Conservation (phyloP, 2,888 invertebrate species). For the Acronicta aceris region DNA sequence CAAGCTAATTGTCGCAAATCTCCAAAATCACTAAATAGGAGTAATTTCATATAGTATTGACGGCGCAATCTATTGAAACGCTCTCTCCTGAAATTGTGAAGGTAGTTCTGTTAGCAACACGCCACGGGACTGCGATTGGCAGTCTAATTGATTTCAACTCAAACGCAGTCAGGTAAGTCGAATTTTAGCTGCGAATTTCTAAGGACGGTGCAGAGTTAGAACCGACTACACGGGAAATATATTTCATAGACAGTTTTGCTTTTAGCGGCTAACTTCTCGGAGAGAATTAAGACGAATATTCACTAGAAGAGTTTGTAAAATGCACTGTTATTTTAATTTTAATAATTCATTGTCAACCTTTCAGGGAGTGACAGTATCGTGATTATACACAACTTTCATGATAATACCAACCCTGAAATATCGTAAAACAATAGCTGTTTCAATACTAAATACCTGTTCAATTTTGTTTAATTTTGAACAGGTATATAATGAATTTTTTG, state of each 20-base stretch:
- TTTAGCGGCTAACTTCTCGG: constrained; percentile 1
- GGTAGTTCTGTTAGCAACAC: constrained; percentile 36
- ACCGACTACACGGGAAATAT: constrained; percentile 23
- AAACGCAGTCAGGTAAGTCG: constrained; percentile 64
- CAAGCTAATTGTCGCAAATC: too few relatives aligned
- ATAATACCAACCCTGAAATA: too few relatives aligned
- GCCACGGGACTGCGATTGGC: constrained; percentile 64
- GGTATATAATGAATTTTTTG: too few relatives aligned
- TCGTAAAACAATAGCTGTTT: too few relatives aligned
- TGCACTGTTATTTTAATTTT: neutral
- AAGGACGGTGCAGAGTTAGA: constrained; percentile 17
- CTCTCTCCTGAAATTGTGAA: constrained; percentile 50
- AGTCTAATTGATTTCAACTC: constrained; percentile 74
- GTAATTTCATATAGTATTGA: constrained; percentile 39
- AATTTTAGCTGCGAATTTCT: constrained; percentile 53
- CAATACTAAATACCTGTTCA: too few relatives aligned
- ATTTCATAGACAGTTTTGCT: constrained; percentile 36
- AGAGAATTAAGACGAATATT: neutral
- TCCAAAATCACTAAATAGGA: constrained; percentile 26
- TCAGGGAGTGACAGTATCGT: too few relatives aligned
- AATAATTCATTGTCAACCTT: too few relatives aligned
- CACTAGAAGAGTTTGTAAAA: too few relatives aligned
- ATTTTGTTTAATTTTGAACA: too few relatives aligned
- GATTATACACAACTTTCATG: too few relatives aligned
- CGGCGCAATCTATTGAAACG: constrained; percentile 35